Base-by-base conservation (phyloP, 2,797 vertebrate species). In the Acipenser ruthenus region DNA sequence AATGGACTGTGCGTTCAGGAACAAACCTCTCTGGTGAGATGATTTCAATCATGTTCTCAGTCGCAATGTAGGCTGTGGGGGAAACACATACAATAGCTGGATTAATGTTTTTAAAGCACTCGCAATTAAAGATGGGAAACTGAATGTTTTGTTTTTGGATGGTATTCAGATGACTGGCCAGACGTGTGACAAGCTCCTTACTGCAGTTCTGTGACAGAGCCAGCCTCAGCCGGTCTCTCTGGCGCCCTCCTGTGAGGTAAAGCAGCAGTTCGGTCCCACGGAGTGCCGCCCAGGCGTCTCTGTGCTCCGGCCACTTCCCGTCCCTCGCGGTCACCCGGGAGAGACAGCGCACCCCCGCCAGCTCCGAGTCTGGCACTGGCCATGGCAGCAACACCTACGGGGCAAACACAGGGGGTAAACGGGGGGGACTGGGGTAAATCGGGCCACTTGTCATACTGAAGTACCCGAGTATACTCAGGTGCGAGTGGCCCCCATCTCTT, bases 351-450 rank as follows among this genome's bases (percentile, higher is more conserved):
- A 86, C 79, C 1, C 79, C 78, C 0, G 71, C 63, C 64, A 88
- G 76, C 49, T 89, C 86, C 0, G 75, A 79, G 1, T 84, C 80
- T 1, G 74, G 66, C 18, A 85, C 72, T 0, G 75, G 73, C 5
- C 71, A 69, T 0, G 85, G 86, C 0, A 90, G 77, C 55, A 90
- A 80, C 69, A 86, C 83, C 89, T 91, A 55, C 9, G n/a, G 52
- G 52, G 23, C 23, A 37, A 37, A 37, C 23, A 37, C 23, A 37
- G 23, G 23, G 23, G 2, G 23, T 23, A 3, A 37, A 37, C 23
- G 2, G 23, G 23, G 23, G 23, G 23, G 23, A 37, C 23, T 37
- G 23, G 23, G 52, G 52, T 55, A 5, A 55, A 55, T 55, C 3
- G 52, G 52, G 23, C 23, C 23, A 37, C 4, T 37, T 37, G 2